These are phyloP conservation scores for Edolisoma coerulescens DNA, from an alignment of 2,113 vertebrate species.

Conservation along the genomic window DNA sequence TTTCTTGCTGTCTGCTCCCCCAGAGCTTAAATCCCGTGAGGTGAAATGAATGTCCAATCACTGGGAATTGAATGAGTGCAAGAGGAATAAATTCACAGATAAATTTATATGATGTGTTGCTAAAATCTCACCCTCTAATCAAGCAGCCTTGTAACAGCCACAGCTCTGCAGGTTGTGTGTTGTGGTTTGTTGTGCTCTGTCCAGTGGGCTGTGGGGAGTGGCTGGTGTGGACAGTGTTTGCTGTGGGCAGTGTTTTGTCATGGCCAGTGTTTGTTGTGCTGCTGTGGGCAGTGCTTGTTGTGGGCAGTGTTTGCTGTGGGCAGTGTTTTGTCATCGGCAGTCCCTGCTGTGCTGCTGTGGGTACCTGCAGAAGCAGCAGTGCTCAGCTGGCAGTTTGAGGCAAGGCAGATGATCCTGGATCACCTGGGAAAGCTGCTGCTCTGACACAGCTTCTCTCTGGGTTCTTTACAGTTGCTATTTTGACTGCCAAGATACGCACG, in stretches of 20 bases:
- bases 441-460: constrained; percentile 14
- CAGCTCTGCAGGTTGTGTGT: background rate
- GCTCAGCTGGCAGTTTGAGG: background rate
- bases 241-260: background rate
- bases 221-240: background rate
- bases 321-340: background rate
- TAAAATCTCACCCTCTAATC: background rate
- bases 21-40: background rate
- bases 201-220: background rate
- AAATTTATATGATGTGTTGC: background rate
- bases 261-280: background rate
- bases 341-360: background rate
- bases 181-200: background rate
- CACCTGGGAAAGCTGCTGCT: background rate
- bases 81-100: background rate
- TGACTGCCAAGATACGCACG: constrained; percentile 87
- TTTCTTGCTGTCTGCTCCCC: background rate
- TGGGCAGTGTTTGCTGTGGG: background rate
- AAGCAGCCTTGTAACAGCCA: background rate
- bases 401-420: background rate
- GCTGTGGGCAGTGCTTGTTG: background rate
- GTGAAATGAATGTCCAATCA: background rate
- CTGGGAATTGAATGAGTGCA: background rate
- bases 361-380: background rate
- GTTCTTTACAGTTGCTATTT: constrained; percentile 77